phyloP scores from a whole-genome alignment of 2,888 invertebrate species.

The Agonopterix subpropinquella region DNA sequence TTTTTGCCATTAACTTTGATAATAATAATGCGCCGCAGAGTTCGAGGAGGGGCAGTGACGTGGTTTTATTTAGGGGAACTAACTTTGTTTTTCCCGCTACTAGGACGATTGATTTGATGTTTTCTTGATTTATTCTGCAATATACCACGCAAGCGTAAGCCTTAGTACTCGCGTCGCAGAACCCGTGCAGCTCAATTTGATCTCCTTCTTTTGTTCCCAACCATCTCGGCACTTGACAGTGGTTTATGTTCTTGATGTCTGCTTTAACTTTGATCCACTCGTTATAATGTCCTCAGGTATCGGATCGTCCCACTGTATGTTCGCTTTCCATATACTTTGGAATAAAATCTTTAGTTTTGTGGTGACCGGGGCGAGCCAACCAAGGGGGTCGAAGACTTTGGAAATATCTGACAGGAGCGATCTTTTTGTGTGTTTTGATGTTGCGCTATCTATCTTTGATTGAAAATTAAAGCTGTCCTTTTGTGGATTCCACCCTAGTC shows the following conservation, averaged over 20 bases:
- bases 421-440: too few species aligned
- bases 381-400: too few species aligned
- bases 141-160: slow-evolving; percentile 4
- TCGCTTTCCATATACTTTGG: slow-evolving; percentile 1
- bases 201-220: slow-evolving; percentile 2
- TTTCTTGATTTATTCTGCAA: background rate
- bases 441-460: too few species aligned
- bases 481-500: too few species aligned
- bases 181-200: background rate
- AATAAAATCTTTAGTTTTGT: too few species aligned
- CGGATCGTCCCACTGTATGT: slow-evolving; percentile 9
- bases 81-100: slow-evolving; percentile 13
- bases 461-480: too few species aligned
- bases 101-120: slow-evolving; percentile 1
- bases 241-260: slow-evolving; percentile 1
- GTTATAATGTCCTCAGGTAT: slow-evolving; percentile 2
- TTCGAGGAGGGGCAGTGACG: slow-evolving; percentile 5
- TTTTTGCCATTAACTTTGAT: slow-evolving; percentile 10
- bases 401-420: too few species aligned
- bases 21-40: slow-evolving; percentile 7
- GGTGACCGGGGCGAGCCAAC: too few species aligned
- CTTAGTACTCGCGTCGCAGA: too few species aligned
- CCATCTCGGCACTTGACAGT: slow-evolving; percentile 5
- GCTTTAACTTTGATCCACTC: slow-evolving; percentile 7
- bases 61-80: slow-evolving; percentile 11